phyloP scores from a whole-genome alignment of 2,797 vertebrate genomes.

The Enoplosus armatus region DNA sequence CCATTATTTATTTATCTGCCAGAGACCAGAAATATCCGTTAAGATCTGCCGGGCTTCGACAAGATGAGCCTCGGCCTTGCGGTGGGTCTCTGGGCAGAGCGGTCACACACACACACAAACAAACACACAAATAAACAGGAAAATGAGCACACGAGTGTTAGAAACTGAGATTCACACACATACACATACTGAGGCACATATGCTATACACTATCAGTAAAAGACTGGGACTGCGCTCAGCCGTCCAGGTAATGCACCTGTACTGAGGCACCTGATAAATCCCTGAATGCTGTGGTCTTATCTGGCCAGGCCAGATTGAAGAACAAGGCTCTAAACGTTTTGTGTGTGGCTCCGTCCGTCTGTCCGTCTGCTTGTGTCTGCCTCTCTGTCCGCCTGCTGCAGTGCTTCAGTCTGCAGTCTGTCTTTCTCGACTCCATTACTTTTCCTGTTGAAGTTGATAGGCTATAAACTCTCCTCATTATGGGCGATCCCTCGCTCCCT shows the following conservation, averaged over 20 bases:
- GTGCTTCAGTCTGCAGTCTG: slow-evolving; percentile 47
- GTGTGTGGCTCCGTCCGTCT: slow-evolving; percentile 43
- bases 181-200: slow-evolving; percentile 25
- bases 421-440: slow-evolving; percentile 52
- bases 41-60: slow-evolving; percentile 65
- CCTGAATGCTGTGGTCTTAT: slow-evolving; percentile 79
- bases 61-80: slow-evolving; percentile 64
- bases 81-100: slow-evolving; percentile 57
- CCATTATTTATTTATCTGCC: slow-evolving; percentile 78
- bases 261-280: slow-evolving; percentile 73
- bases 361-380: slow-evolving; percentile 49
- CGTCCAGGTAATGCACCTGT: slow-evolving; percentile 78
- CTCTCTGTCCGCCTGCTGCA: slow-evolving; percentile 38
- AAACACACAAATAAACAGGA: slow-evolving; percentile 39
- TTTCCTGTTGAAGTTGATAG: slow-evolving; percentile 54
- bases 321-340: slow-evolving; percentile 61
- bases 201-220: slow-evolving; percentile 67
- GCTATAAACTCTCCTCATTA: slow-evolving; percentile 67
- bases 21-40: slow-evolving; percentile 70
- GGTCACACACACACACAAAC: slow-evolving; percentile 32
- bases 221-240: slow-evolving; percentile 52
- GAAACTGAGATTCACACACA: slow-evolving; percentile 36
- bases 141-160: slow-evolving; percentile 47
- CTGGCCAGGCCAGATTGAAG: slow-evolving; percentile 70
- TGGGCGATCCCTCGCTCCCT: slow-evolving; percentile 43